Evolutionary conservation across 2,797 vertebrate genomes (phyloP).

Genomic region (Gouania willdenowi): DNA sequence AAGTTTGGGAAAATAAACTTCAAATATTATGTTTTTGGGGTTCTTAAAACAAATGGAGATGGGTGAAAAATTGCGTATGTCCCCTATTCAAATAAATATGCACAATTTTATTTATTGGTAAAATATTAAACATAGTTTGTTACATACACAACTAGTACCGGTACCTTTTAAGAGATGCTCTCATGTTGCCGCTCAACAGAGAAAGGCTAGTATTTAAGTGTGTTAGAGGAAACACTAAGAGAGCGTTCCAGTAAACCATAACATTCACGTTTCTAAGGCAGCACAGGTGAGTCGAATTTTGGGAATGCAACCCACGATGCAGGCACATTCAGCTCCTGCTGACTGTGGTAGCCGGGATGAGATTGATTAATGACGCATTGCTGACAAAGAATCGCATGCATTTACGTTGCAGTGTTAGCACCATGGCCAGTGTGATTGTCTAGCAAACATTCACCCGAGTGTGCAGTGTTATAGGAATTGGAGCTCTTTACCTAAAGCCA

Average conservation of each 20-base stretch:
- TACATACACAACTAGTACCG: too few relatives aligned
- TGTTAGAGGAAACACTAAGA: conserved; percentile 26
- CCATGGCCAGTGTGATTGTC: conserved; percentile 18
- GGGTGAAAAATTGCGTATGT: too few relatives aligned
- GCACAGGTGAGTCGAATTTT: conserved; percentile 54
- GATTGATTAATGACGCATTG: conserved; percentile 39
- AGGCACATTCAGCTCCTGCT: conserved; percentile 65
- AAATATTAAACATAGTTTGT: too few relatives aligned
- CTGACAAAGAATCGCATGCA: conserved; percentile 33
- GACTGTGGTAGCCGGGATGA: conserved; percentile 46
- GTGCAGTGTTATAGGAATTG: conserved; percentile 7
- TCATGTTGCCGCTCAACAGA: conserved; percentile 43
- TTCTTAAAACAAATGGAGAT: too few relatives aligned
- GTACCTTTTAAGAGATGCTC: conserved; percentile 51
- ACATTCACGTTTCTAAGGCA: conserved; percentile 21
- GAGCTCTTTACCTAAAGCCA: conserved; percentile 2
- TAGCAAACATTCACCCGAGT: conserved; percentile 37
- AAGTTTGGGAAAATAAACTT: too few relatives aligned
- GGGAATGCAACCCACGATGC: conserved; percentile 58
- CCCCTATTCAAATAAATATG: too few relatives aligned
- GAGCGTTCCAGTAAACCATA: conserved; percentile 23
- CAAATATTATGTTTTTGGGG: too few relatives aligned
- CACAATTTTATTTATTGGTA: too few relatives aligned
- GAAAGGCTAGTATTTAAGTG: conserved; percentile 32
- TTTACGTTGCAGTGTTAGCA: conserved; percentile 40